Evolutionary conservation across 2,888 invertebrate genomes (phyloP), one percentile per base, ranked within the genome.

Genomic region (Latrodectus hesperus): DNA sequence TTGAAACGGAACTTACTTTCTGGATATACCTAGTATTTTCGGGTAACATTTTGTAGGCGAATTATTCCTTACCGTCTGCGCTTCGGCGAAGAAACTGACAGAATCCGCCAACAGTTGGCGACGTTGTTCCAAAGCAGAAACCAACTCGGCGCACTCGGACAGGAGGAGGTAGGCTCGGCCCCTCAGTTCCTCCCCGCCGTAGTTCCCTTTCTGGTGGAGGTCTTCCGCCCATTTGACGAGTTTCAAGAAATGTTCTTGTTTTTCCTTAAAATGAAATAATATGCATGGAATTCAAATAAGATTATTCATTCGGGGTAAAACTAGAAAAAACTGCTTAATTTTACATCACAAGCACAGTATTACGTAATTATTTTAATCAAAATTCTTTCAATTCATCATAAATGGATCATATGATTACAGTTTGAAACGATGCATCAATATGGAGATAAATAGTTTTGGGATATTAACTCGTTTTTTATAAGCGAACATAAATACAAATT

Each of bases 161-260:
- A 96, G 93, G 74, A 95, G 94, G 67, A 93, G 93, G 91, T 95
- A 96, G 8, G 95, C 94, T 90, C 95, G 89, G 51, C 89, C 89
- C 95, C 95, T 79, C 17, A 90, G 89, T 91, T 95, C 94, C 90
- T 95, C 94, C 5, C 95, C 95, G 38, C 95, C 95, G 90, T 95
- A 95, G 91, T 95, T 95, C 53, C 95, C 95, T 5, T 95, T 94
- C 38, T 94, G 94, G 71, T 95, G 94, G 85, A 96, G 93, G 91
- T 95, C 95, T 92, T 96, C 96, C 17, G 96, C 96, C 65, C 95
- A 95, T 91, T 95, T 95, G 38, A 96, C 95, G 90, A 96, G 95
- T 92, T 95, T 95, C 77, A 96, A 92, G 10, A 95, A 95, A 90
- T 94, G 94, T 91, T 96, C 96, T 91, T 96, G 95, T 87, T 96